Base-by-base conservation (phyloP, 2,113 vertebrate species). In the Nansenia antarctica region DNA sequence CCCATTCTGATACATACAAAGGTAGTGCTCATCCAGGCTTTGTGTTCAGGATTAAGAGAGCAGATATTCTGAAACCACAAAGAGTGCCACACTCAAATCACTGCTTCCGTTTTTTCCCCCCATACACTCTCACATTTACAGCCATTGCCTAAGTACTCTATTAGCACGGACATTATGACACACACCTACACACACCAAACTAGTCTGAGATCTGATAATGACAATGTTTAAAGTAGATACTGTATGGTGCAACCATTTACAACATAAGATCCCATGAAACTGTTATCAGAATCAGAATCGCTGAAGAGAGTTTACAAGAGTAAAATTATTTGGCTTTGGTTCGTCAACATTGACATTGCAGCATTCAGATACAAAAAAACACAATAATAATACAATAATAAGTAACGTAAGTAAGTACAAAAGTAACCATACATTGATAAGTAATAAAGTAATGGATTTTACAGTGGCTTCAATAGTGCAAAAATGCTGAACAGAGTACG, bases 11-110 rank as follows among this genome's bases (percentile, higher is more conserved):
- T 84, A 82, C 78, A 87, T 81, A 87, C 86, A 86, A 91, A 86
- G 83, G 81, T 79, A 65, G 80, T 84, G 84, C 87, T 90, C 86
- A 90, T 89, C 88, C 84, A 78, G 86, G 85, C 77, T 90, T 92
- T 91, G 86, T 91, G 87, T 89, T 75, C 54, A 68, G 85, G 85
- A 90, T 91, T 91, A 92, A 62, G 35, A 45, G 72, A 89, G 86
- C 85, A 88, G 78, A 87, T 86, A 86, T 22, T 20, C 67, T 65
- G 80, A 80, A 82, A 79, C 85, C 87, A 59, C 85, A 84, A 67
- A 55, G 70, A 82, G 84, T 81, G 77, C 76, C 79, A 74, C 70
- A 32, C 65, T 80, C 58, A 80, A 80, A 82, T 73, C 67, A 57
- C 57, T 69, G 74, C 79, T 86, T 89, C 82, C 78, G 69, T 84